phyloP scores from a whole-genome alignment of 2,797 vertebrate species.

The Odontamblyopus rebecca region DNA sequence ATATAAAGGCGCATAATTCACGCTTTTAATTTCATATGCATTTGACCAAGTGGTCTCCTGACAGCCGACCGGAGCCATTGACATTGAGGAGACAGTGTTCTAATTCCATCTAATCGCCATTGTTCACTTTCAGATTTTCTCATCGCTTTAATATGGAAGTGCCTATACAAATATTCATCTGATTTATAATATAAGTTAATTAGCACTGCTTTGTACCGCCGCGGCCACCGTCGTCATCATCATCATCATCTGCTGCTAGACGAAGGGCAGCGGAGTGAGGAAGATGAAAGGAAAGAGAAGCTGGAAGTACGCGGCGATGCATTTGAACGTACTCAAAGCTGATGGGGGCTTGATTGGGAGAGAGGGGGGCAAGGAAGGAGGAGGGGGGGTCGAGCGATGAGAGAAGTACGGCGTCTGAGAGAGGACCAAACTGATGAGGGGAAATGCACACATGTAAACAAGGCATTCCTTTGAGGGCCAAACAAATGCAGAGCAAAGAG shows the following conservation, averaged over 20 bases:
- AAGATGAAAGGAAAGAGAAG: conserved; percentile 7
- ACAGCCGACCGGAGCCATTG: conserved; percentile 5
- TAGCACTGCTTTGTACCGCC: background rate
- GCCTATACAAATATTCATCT: conserved; percentile 24
- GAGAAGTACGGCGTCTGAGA: conserved; percentile 24
- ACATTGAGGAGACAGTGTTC: background rate
- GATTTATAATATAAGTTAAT: conserved; percentile 14
- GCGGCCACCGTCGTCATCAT: conserved; percentile 8
- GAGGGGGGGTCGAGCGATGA: conserved; percentile 46
- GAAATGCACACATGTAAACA: conserved; percentile 36
- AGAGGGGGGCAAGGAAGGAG: conserved; percentile 32
- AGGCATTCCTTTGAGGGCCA: background rate
- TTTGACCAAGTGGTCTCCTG: conserved; percentile 12
- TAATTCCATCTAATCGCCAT: conserved; percentile 14
- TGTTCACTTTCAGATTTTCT: conserved; percentile 11
- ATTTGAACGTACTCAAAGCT: conserved; percentile 30
- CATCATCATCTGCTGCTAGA: conserved; percentile 12
- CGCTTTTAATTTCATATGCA: conserved; percentile 3
- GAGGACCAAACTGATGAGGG: conserved; percentile 41
- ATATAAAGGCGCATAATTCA: conserved; percentile 7
- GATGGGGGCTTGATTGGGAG: conserved; percentile 55
- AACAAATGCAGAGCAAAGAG: conserved; percentile 16
- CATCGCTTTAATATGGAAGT: conserved; percentile 7
- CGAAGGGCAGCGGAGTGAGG: background rate
- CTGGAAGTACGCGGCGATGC: conserved; percentile 9